A percentile compares a stretch with the other conserved stretches of the same genome.
Conservation (phyloP, 2,888 invertebrate genomes). For the Lasioglossum vierecki region DNA sequence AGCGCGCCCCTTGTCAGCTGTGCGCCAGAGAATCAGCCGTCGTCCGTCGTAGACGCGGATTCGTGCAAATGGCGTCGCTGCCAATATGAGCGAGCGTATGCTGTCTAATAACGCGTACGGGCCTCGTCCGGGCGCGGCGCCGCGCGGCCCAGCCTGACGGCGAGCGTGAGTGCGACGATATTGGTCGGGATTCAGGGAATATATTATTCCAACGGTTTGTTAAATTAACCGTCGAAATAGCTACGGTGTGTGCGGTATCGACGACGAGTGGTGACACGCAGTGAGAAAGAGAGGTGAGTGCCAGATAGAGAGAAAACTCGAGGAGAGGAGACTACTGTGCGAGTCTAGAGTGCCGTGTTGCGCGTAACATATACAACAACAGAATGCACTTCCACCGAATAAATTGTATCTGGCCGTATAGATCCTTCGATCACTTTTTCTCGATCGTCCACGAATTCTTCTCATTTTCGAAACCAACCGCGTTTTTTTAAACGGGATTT, state of each 20-base stretch:
- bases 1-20: slow-evolving; percentile 63
- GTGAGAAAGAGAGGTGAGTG: slow-evolving; percentile 59
- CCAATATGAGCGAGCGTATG: slow-evolving; percentile 74
- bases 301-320: slow-evolving; percentile 32
- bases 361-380: slow-evolving; percentile 11
- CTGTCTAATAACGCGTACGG: slow-evolving; percentile 74
- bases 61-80: slow-evolving; percentile 79
- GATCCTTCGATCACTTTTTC: slow-evolving; percentile 5
- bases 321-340: slow-evolving; percentile 30
- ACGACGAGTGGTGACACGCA: slow-evolving; percentile 49
- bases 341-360: slow-evolving; percentile 46
- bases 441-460: slow-evolving; percentile 37
- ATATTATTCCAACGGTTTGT: slow-evolving; percentile 23
- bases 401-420: neutral
- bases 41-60: slow-evolving; percentile 60
- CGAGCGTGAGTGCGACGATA: slow-evolving; percentile 57
- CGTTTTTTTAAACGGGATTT: neutral
- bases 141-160: slow-evolving; percentile 73
- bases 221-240: slow-evolving; percentile 34
- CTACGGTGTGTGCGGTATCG: slow-evolving; percentile 57
- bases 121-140: slow-evolving; percentile 76
- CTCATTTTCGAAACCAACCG: neutral
- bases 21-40: slow-evolving; percentile 43
- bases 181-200: slow-evolving; percentile 30
- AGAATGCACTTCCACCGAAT: slow-evolving; percentile 12